Evolutionary conservation across 2,113 vertebrate genomes (phyloP).

Genomic region (Lagopus leucura): DNA sequence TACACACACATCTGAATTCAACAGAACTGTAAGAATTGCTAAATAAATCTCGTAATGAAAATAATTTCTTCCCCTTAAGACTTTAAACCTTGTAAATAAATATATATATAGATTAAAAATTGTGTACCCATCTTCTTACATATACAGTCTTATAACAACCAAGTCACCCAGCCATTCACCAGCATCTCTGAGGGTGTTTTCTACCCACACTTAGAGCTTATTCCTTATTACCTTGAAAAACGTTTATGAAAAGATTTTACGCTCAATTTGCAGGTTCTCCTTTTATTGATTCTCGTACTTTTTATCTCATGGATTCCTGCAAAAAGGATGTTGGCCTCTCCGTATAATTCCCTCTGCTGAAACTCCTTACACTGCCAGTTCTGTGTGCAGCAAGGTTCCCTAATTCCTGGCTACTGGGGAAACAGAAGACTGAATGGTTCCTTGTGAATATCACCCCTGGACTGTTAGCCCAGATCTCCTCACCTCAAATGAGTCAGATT

Average conservation of each 20-base stretch:
- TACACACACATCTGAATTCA: neutral
- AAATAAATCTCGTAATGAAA: neutral
- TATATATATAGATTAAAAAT: neutral
- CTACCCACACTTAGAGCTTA: neutral
- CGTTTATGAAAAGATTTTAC: neutral
- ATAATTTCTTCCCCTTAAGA: neutral
- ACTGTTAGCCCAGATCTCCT: neutral
- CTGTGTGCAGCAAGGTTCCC: neutral
- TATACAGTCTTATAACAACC: neutral
- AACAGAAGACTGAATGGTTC: neutral
- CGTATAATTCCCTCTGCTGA: neutral
- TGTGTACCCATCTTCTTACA: neutral
- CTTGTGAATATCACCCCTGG: neutral
- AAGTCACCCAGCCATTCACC: neutral
- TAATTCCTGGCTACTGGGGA: neutral
- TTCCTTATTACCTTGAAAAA: neutral
- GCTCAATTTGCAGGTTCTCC: neutral
- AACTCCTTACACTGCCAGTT: neutral
- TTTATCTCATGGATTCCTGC: neutral
- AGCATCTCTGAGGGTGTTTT: neutral
- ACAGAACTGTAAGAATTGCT: neutral
- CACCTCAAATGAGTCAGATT: constrained; percentile 3
- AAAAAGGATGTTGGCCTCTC: neutral
- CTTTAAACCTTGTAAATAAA: neutral
- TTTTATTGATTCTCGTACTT: neutral